Conservation (phyloP, 2,797 vertebrate genomes). For the Falco columbarius region DNA sequence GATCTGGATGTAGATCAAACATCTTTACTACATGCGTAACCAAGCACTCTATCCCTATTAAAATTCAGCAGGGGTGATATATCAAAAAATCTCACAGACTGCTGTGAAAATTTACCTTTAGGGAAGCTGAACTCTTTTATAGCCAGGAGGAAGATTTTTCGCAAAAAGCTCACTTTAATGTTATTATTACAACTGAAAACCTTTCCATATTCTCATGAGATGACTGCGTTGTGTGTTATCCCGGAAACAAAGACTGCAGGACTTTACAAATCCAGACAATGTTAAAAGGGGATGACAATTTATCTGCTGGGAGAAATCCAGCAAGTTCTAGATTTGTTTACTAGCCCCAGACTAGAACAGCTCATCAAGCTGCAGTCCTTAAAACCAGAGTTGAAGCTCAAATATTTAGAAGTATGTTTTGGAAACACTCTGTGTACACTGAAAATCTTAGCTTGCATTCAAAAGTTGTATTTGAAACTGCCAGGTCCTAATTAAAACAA, state of each 20-base stretch:
- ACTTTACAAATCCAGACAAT: constrained; percentile 21
- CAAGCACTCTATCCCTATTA: not conserved
- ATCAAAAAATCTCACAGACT: not conserved
- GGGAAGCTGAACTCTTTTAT: not conserved
- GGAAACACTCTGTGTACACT: constrained; percentile 14
- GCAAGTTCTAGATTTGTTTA: constrained; percentile 38
- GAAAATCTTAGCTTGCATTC: constrained; percentile 31
- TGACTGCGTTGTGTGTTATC: not conserved
- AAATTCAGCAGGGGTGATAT: not conserved
- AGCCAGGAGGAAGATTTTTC: not conserved
- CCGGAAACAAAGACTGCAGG: not conserved
- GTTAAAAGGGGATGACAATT: not conserved
- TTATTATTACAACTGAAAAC: not conserved
- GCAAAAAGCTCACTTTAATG: not conserved
- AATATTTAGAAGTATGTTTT: constrained; percentile 31
- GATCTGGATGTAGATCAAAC: constrained; percentile 13
- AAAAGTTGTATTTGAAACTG: constrained; percentile 33
- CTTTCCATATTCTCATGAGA: not conserved
- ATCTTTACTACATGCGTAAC: not conserved
- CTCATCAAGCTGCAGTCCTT: constrained; percentile 24
- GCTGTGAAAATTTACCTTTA: not conserved
- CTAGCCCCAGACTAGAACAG: constrained; percentile 42
- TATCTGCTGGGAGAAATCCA: constrained; percentile 48
- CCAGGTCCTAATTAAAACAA: constrained; percentile 64
- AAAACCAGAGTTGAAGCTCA: not conserved